These are phyloP conservation scores for Lepidothrix coronata DNA, from an alignment of 2,113 vertebrate species.

Conservation along the genomic window DNA sequence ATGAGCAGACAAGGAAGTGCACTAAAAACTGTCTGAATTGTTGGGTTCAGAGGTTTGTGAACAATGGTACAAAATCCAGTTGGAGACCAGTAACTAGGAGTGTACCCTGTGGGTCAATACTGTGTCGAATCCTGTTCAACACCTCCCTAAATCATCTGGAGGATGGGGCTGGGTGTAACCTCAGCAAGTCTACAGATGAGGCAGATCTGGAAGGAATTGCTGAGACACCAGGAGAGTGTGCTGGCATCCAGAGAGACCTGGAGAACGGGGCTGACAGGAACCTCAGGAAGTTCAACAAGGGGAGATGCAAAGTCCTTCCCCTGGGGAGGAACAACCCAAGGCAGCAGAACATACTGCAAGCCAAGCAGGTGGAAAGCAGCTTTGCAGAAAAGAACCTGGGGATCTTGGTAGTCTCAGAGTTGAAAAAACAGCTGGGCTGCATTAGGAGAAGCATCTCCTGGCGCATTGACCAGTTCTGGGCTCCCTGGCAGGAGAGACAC, in stretches of 20 bases:
- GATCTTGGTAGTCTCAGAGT: not conserved
- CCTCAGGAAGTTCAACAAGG: not conserved
- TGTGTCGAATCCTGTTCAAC: not conserved
- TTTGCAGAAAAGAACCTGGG: not conserved
- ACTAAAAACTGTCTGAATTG: not conserved
- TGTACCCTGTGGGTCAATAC: not conserved
- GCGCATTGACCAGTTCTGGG: not conserved
- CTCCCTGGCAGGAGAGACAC: not conserved
- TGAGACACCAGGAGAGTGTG: not conserved
- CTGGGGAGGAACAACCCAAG: not conserved
- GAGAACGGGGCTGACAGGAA: not conserved
- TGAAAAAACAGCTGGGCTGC: not conserved
- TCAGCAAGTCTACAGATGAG: not conserved
- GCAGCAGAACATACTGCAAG: not conserved
- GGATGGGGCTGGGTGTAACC: not conserved
- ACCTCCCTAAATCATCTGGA: rapidly evolving
- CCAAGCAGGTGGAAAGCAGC: not conserved
- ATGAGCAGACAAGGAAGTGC: not conserved
- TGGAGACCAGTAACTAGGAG: not conserved
- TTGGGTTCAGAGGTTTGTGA: not conserved
- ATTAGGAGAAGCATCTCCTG: not conserved
- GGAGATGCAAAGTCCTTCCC: not conserved
- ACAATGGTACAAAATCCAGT: not conserved
- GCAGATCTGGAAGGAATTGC: not conserved
- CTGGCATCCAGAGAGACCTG: not conserved